These are phyloP conservation scores for Zaprionus taronus DNA, from an alignment of 1,140 invertebrate genomes.

Conservation along the genomic window DNA sequence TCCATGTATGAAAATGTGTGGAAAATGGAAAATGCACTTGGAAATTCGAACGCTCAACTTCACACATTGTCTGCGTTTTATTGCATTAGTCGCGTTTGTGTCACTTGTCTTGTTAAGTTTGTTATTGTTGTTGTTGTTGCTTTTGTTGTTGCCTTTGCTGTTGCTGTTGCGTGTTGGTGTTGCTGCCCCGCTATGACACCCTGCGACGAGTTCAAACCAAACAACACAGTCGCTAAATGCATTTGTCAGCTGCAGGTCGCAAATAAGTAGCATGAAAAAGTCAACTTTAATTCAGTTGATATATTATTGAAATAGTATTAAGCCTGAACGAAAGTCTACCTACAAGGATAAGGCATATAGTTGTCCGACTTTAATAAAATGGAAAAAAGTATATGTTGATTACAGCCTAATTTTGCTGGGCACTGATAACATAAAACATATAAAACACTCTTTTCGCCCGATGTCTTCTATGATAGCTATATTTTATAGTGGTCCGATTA, in stretches of 20 bases:
- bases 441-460: no score
- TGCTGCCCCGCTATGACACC: conserved; percentile 24
- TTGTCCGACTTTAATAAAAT: no score
- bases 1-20: conserved; percentile 1
- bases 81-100: conserved; percentile 64
- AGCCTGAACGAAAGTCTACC: no score
- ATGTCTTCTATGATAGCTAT: no score
- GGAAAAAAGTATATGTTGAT: no score
- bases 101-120: conserved; percentile 12
- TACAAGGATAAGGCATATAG: no score
- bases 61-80: conserved; percentile 79
- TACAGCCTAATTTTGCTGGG: no score
- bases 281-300: not conserved
- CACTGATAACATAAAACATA: no score
- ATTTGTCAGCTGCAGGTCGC: conserved; percentile 21
- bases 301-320: no score
- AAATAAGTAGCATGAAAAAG: not conserved
- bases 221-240: conserved; percentile 17
- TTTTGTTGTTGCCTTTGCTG: conserved; percentile 13
- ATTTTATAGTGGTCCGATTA: no score
- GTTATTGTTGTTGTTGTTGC: not conserved
- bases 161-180: conserved; percentile 6
- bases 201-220: conserved; percentile 19
- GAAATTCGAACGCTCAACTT: conserved; percentile 76
- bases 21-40: conserved; percentile 75